phyloP scores from a whole-genome alignment of 2,888 invertebrate species.

The Erpobdella octoculata region DNA sequence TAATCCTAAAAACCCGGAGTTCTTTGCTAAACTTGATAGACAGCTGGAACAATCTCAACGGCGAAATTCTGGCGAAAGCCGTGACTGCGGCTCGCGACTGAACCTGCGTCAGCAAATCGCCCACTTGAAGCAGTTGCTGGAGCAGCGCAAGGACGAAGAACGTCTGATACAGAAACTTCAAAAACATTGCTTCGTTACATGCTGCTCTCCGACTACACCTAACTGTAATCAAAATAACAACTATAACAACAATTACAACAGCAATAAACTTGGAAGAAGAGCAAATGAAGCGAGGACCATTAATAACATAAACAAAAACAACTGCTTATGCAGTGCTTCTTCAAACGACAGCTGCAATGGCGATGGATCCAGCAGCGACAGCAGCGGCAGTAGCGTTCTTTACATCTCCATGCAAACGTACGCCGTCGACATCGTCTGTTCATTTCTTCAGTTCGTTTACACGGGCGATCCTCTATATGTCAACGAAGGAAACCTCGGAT shows the following conservation, averaged over 20 bases:
- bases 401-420: constrained; percentile 13
- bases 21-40: no score
- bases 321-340: neutral
- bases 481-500: neutral
- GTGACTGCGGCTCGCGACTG: no score
- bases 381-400: neutral
- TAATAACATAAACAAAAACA: constrained; percentile 17
- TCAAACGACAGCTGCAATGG: neutral
- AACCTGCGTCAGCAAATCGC: neutral
- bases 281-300: neutral
- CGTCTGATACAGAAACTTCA: neutral
- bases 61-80: no score
- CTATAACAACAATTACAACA: neutral
- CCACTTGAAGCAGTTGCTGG: neutral
- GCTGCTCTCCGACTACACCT: no score
- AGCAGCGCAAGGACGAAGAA: neutral
- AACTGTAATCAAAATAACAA: neutral
- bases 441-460: constrained; percentile 2
- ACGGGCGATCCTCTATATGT: constrained; percentile 4
- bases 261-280: neutral
- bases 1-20: no score
- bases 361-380: neutral
- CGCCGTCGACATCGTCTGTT: neutral
- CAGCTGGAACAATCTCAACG: no score
- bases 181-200: no score